Percentiles rank a stretch among this genome's conserved stretches.
Conservation (phyloP, 2,797 vertebrate genomes). For the Pyrrhura leucotis region DNA sequence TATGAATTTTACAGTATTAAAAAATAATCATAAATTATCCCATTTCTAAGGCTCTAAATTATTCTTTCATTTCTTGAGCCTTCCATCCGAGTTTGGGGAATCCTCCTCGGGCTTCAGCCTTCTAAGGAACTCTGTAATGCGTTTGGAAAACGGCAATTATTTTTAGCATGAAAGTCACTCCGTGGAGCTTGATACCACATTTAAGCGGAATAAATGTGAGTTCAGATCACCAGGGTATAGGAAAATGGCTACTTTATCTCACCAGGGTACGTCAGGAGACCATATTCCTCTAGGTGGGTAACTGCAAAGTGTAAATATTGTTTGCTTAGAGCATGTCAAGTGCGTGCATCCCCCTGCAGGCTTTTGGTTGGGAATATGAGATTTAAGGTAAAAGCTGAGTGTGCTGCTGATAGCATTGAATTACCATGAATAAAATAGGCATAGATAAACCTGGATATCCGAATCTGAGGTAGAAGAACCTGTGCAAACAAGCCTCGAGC, state of each 20-base stretch:
- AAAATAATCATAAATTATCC: background rate
- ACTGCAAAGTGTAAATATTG: background rate
- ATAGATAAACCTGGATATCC: background rate
- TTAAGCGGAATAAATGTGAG: background rate
- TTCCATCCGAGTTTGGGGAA: background rate
- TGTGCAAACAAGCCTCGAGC: background rate
- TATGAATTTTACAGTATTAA: background rate
- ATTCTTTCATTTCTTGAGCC: background rate
- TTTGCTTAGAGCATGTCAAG: background rate
- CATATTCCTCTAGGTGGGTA: background rate
- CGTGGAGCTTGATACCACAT: background rate
- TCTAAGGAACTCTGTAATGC: background rate
- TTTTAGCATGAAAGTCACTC: conserved; percentile 7
- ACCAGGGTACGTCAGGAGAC: background rate
- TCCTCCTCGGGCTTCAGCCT: background rate
- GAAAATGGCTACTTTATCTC: background rate
- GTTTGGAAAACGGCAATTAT: background rate
- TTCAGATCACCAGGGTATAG: background rate
- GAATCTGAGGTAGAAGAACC: background rate
- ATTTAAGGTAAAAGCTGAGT: background rate
- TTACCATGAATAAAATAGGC: background rate
- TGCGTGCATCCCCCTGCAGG: background rate
- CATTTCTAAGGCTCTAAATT: background rate
- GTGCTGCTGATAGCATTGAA: background rate
- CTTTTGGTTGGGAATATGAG: background rate